Base-by-base conservation (phyloP, 2,797 vertebrate genomes). In the Heteromormyrus szaboi region DNA sequence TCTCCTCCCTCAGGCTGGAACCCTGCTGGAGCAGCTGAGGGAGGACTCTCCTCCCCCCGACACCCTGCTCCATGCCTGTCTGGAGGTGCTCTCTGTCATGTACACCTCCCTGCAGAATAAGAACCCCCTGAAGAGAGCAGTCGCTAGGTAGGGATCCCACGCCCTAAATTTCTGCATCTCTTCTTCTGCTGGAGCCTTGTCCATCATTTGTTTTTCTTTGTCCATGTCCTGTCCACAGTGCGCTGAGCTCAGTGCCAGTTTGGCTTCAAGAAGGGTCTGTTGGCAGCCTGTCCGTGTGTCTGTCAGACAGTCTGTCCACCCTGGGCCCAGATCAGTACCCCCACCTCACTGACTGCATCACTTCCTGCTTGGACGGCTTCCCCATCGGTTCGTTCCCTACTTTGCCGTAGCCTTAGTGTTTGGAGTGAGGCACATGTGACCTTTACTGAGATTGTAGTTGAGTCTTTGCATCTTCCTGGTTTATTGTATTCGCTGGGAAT, bases 41-140 rank as follows among this genome's bases (percentile, higher is more conserved):
- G 92, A 94, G 89, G 93, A 91, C 22, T 92, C 93, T 53, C 14
- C 79, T 0, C 87, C 91, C 0, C 29, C 89, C 46, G 94, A 94
- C 89, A 91, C 94, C 14, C 93, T 96, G 89, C 89, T 97, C 54
- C 91, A 93, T 89, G 90, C 94, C 89, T 98, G 97, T 92, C 93
- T 99, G 56, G 93, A 96, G 92, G 92, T 97, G 56, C 91, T 99
- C 90, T 95, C 94, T 12, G 92, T 95, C 89, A 93, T 93, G 0
- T 99, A 96, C 92, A 96, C 96, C 90, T 96, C 96, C 44, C 92
- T 98, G 92, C 92, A 91, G 89, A 41, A 90, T 25, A 99, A 97
- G 93, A 99, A 99, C 93, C 98, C 98, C 0, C 93, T 99, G 88
- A 97, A 97, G 91, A 96, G 96, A 91, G 97, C 97, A 48, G 92